Percentiles rank a stretch among this genome's conserved stretches.
Evolutionary conservation across 2,113 vertebrate genomes (phyloP).

Genomic region (Raja brachyura): DNA sequence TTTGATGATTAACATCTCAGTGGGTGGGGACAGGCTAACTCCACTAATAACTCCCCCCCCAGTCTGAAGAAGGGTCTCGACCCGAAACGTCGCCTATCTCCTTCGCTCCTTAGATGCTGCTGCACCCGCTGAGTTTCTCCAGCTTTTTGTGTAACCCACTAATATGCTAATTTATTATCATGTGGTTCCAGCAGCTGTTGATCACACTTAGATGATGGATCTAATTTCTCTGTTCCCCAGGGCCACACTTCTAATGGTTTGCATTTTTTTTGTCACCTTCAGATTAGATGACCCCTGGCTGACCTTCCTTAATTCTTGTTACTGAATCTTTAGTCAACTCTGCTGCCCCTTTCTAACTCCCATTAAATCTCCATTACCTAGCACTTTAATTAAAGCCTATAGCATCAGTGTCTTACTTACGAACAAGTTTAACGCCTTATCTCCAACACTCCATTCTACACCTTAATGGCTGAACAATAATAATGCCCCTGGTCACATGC

Average conservation of each 20-base stretch:
- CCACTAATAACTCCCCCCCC: too few relatives aligned
- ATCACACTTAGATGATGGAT: background rate
- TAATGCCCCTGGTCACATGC: background rate
- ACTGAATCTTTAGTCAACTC: too few relatives aligned
- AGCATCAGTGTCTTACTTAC: background rate
- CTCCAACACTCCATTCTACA: background rate
- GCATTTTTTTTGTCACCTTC: too few relatives aligned
- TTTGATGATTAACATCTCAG: background rate
- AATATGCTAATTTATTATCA: background rate
- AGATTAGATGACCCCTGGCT: too few relatives aligned
- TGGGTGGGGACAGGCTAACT: background rate
- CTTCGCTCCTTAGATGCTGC: too few relatives aligned
- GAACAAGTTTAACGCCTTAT: background rate
- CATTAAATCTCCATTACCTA: background rate
- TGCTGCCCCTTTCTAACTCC: background rate
- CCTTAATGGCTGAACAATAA: background rate
- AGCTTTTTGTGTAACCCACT: too few relatives aligned
- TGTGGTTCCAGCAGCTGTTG: background rate
- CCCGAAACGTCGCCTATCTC: too few relatives aligned
- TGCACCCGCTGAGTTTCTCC: too few relatives aligned
- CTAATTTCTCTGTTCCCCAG: background rate
- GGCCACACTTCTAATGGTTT: too few relatives aligned
- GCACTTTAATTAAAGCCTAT: background rate
- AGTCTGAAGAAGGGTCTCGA: too few relatives aligned
- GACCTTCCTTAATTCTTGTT: too few relatives aligned